Evolutionary conservation across 2,113 vertebrate genomes (phyloP).

Genomic region (Castor canadensis): DNA sequence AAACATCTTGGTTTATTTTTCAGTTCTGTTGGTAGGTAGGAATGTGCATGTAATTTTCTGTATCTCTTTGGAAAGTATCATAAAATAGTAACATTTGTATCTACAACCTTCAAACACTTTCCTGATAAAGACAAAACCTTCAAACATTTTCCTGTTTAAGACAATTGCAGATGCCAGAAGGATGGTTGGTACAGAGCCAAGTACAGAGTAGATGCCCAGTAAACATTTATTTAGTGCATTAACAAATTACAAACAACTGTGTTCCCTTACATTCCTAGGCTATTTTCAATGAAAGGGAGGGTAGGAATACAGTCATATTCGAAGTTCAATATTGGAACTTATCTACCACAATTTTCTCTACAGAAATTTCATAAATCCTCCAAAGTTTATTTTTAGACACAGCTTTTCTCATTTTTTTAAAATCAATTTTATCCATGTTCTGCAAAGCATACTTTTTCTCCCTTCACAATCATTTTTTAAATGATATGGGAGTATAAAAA

Average conservation of each 20-base stretch:
- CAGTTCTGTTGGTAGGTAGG: neutral
- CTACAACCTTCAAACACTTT: neutral
- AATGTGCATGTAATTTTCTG: constrained; percentile 41
- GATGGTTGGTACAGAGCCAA: constrained; percentile 6
- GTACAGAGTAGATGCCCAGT: neutral
- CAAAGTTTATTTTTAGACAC: constrained; percentile 30
- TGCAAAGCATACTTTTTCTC: constrained; percentile 12
- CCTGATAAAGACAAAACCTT: neutral
- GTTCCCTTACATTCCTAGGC: neutral
- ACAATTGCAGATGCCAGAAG: neutral
- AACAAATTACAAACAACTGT: neutral
- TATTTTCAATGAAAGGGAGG: neutral
- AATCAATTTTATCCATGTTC: neutral
- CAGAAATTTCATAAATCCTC: neutral
- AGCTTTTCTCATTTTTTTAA: constrained; percentile 58
- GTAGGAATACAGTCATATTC: neutral
- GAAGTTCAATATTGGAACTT: neutral
- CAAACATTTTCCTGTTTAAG: neutral
- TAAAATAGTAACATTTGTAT: neutral
- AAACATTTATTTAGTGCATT: neutral
- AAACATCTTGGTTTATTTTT: neutral
- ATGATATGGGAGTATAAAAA: constrained; percentile 19
- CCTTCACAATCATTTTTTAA: constrained; percentile 33
- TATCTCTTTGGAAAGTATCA: constrained; percentile 34
- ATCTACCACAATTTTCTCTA: neutral